Evolutionary conservation across 2,113 vertebrate genomes (phyloP).

Genomic region (Nerophis ophidion): DNA sequence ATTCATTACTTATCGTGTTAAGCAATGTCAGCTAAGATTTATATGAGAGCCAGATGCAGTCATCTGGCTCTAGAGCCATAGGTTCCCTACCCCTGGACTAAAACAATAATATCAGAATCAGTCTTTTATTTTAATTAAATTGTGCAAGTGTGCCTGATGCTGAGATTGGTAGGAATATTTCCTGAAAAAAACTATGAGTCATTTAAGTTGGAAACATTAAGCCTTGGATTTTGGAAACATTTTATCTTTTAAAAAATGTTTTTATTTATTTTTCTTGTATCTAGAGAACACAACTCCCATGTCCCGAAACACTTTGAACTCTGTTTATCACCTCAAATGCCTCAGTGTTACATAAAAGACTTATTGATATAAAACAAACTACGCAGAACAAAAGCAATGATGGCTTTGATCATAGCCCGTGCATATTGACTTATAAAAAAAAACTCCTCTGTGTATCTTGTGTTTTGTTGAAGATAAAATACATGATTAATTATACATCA

Average conservation of each 20-base stretch:
- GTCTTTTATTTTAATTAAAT: too few relatives aligned
- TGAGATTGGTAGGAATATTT: too few relatives aligned
- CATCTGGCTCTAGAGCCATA: too few relatives aligned
- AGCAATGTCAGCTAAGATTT: too few relatives aligned
- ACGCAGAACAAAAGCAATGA: conserved; percentile 31
- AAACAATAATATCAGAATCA: too few relatives aligned
- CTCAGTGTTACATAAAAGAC: conserved; percentile 24
- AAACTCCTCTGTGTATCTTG: conserved; percentile 11
- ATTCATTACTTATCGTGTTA: too few relatives aligned
- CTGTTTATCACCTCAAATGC: conserved; percentile 46
- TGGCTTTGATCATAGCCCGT: conserved; percentile 29
- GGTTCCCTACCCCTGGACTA: too few relatives aligned
- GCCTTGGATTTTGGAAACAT: not conserved
- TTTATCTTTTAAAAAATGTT: not conserved
- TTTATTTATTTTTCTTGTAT: not conserved
- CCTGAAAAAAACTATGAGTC: too few relatives aligned
- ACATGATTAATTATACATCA: conserved; percentile 58
- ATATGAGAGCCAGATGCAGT: too few relatives aligned
- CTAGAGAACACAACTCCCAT: conserved; percentile 3
- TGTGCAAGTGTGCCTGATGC: too few relatives aligned
- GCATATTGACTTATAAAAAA: conserved; percentile 30
- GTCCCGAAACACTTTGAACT: conserved; percentile 24
- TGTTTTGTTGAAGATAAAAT: conserved; percentile 23
- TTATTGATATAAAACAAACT: conserved; percentile 47
- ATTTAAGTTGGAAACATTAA: too few relatives aligned